Evolutionary conservation across 2,113 vertebrate genomes (phyloP), one percentile per base, ranked within the genome.

Genomic region (Nothobranchius kuhntae): DNA sequence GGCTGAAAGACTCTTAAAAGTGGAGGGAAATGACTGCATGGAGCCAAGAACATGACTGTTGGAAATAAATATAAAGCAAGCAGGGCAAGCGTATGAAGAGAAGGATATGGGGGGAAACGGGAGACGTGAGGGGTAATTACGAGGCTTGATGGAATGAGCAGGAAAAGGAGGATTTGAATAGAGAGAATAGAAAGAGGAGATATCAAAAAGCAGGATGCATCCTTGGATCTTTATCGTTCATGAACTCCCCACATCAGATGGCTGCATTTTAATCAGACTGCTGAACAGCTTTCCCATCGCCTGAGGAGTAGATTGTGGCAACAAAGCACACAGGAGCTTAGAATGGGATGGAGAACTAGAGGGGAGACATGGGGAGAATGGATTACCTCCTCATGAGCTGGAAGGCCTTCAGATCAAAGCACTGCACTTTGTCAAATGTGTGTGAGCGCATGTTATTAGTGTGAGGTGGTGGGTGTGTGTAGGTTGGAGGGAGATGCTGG

Each of bases 351-450:
- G 65, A 57, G 67, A 71, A 73, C 40, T 57, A 24, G 77, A 68
- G 61, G 59, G 48, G 79, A 78, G 76, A 61, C 48, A 65, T 66
- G 70, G 55, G n/a, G 68, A 68, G 65, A 85, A 85, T 82, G 75
- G 77, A 87, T 88, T 67, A 77, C 79, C 81, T 44, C 69, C 62
- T 67, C 60, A 45, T 48, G 70, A 77, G 77, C 74, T 70, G 3
- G n/a, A 72, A 83, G 85, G 67, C 74, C 83, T 58, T 75, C 69
- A 75, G 73, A 88, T 90, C 76, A 85, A 82, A 86, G 78, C 40
- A 1, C 72, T 77, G 78, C 66, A 78, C 15, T 71, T 71, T 51
- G 40, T 73, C 44, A 35, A 13, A 36, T 73, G 51, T 58, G 26
- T 44, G 61, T 24, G 24, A n/a, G 38, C 9, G 0, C 40, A 15